Base-by-base conservation (phyloP, 2,888 invertebrate species). In the Sussaba pulchella region DNA sequence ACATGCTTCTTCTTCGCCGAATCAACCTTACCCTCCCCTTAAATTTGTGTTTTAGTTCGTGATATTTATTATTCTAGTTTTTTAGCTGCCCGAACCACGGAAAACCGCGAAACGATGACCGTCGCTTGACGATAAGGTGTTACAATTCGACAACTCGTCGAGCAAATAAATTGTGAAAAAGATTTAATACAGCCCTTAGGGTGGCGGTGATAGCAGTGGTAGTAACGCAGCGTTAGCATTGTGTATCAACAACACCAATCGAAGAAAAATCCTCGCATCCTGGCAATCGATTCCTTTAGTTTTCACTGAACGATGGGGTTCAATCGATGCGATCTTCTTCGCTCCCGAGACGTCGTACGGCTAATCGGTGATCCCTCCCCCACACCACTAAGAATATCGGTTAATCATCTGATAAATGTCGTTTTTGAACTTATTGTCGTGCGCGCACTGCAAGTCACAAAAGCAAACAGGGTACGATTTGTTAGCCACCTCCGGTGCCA, bases 391-490 rank as follows among this genome's bases (percentile, higher is more conserved):
- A 90, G 91, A 92, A 92, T 91, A 91, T 92, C 90, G 90, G 91
- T 92, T 92, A 92, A 91, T 92, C 92, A 92, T 92, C 92, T 92
- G 90, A 92, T 92, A 91, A 92, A 91, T 91, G 91, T 89, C 89
- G 91, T 91, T 92, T 92, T 92, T 89, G 90, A 90, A 90, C 89
- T 91, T 91, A 91, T 91, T 89, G 90, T 87, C 85, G 90, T 90
- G 88, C 91, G 91, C 89, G 90, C 89, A 90, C 92, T 92, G 92
- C 87, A 91, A 92, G 90, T 89, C 90, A 91, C 87, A 89, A 87
- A 89, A 87, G 86, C 85, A 87, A 87, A 87, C 85, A 81, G 88
- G 85, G 84, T 83, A 86, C 84, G 85, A 76, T 88, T 87, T 83
- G 88, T 91, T 90, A 89, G 89, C 87, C 87, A 89, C 84, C 85